A percentile compares a stretch with the other conserved stretches of the same genome.
phyloP scores from a whole-genome alignment of 2,888 invertebrate species.

The Parnassius smintheus region DNA sequence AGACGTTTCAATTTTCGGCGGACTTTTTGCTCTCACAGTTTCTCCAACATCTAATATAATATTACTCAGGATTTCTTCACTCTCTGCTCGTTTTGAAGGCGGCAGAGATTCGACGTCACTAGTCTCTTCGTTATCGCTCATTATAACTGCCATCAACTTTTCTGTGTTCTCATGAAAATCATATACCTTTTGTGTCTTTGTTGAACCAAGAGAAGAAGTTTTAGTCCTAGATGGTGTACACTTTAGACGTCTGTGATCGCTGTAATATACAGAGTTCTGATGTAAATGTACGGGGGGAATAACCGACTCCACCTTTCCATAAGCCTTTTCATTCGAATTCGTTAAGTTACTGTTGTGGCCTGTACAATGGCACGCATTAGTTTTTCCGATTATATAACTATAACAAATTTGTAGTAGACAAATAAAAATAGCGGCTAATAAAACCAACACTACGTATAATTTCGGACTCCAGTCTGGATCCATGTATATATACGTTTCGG shows the following conservation, averaged over 20 bases:
- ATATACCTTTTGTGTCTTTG: constrained; percentile 57
- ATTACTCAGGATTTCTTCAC: constrained; percentile 29
- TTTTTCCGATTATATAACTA: constrained; percentile 51
- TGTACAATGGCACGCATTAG: constrained; percentile 47
- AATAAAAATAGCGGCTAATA: constrained; percentile 49
- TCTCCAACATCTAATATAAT: constrained; percentile 13
- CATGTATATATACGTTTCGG: constrained; percentile 48
- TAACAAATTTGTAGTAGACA: constrained; percentile 59
- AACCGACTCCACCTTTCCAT: constrained; percentile 47
- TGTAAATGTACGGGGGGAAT: constrained; percentile 49
- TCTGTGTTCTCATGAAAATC: constrained; percentile 67
- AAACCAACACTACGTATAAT: constrained; percentile 51
- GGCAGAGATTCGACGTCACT: constrained; percentile 30
- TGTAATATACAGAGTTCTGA: constrained; percentile 43
- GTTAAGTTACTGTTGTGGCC: constrained; percentile 5
- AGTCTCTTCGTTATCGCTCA: constrained; percentile 49
- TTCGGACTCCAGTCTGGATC: constrained; percentile 58
- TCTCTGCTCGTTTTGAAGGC: constrained; percentile 33
- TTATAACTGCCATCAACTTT: constrained; percentile 58
- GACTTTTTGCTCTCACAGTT: constrained; percentile 43
- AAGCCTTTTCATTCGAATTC: constrained; percentile 39
- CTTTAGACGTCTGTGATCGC: constrained; percentile 37
- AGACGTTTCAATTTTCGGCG: constrained; percentile 61
- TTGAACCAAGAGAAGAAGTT: constrained; percentile 47
- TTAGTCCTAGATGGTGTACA: constrained; percentile 39